Percentiles rank a stretch among this genome's conserved stretches.
Evolutionary conservation across 2,113 vertebrate genomes (phyloP).

Genomic region (Aegotheles bennettii): DNA sequence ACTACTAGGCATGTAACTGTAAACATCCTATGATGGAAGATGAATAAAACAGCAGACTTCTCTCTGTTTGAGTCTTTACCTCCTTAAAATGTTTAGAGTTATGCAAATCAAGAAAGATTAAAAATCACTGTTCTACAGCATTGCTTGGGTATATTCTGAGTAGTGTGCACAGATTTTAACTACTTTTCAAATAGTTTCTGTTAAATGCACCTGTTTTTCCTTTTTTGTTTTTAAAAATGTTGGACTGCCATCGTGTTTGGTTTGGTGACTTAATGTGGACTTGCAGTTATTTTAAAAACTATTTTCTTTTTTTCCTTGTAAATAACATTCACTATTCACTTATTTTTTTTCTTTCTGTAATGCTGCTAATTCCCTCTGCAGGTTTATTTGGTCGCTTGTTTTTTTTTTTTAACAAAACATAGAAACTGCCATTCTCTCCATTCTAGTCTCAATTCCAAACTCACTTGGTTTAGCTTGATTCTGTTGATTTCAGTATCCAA

Average conservation of each 20-base stretch:
- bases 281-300: not conserved
- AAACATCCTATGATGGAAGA: not conserved
- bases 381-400: not conserved
- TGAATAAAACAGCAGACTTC: not conserved
- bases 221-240: not conserved
- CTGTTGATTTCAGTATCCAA: not conserved
- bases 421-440: not conserved
- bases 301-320: not conserved
- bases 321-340: not conserved
- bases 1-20: not conserved
- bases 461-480: not conserved
- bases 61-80: not conserved
- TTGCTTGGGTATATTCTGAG: not conserved
- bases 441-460: not conserved
- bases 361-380: not conserved
- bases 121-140: not conserved
- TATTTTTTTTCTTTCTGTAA: not conserved
- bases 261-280: not conserved
- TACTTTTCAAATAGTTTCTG: not conserved
- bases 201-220: rapidly evolving
- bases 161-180: not conserved
- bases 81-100: not conserved
- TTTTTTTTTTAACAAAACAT: not conserved
- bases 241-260: slow-evolving; percentile 29
- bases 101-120: not conserved